Evolutionary conservation across 2,888 invertebrate species (phyloP), one percentile per base, ranked within the genome.

Genomic region (Lasius platythorax): DNA sequence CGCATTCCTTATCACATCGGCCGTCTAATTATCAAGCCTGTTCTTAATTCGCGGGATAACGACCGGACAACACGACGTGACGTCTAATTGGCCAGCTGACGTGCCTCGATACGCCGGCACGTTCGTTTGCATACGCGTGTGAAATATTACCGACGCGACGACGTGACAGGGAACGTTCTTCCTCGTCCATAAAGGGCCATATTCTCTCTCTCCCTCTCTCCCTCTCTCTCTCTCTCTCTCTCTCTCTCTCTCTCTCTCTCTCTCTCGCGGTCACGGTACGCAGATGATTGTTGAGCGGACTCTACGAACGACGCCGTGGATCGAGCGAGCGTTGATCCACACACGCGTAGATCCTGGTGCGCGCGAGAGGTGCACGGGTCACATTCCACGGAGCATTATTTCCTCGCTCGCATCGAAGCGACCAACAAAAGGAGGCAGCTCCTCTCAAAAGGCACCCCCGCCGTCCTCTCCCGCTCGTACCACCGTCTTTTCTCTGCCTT

Each of bases 311-410:
- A 58, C 33, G 66, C 56, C 46, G 82, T n/a, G 84, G 66, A 81
- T 78, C 78, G 88, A 84, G 81, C 89, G 88, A 61, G 75, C 88
- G 92, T 92, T 91, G 92, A 93, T 93, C 91, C 91, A 90, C 89
- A 81, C 88, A 90, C 87, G 85, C 85, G 76, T 81, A 66, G 61
- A 78, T 61, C 82, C 73, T 75, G 85, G 84, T 76, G 53, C 75
- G 75, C 88, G 91, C 75, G 75, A 73, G 79, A 86, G 93, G 93
- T 93, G 94, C 93, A 93, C 91, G 93, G 94, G 94, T 94, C 94
- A 94, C 94, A 94, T 95, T 95, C 95, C 94, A 91, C 33, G 68
- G 87, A 84, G 94, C 92, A 95, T 95, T 95, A 94, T 95, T 94
- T 94, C 93, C 93, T 92, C 89, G 91, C 92, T 91, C 92, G 88